Base-by-base conservation (phyloP, 2,797 vertebrate genomes). In the Arrhamphus sclerolepis region DNA sequence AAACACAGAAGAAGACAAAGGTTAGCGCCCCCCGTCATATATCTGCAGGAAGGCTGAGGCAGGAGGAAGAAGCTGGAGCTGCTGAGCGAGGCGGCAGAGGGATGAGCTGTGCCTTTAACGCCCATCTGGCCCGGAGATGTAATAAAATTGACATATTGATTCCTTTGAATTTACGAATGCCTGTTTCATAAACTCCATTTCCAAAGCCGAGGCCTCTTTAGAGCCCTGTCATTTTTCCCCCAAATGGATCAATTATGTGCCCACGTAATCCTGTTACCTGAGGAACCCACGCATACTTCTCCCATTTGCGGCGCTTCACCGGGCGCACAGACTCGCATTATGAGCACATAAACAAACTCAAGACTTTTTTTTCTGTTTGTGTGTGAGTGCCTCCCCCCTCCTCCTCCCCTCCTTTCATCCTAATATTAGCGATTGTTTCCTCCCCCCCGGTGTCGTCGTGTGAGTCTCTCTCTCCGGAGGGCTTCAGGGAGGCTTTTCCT, bases 141-240 rank as follows among this genome's bases (percentile, higher is more conserved):
- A 97, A 97, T 97, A 98, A 98, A 98, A 98, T 96, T 98, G 96
- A 98, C 96, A 95, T 98, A 98, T 98, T 96, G 97, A 99, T 98
- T 98, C 94, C 94, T 97, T 95, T 95, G 95, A 97, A 99, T 97
- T 97, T 98, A 96, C 95, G 95, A 97, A 97, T 94, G 97, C 94
- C 95, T 96, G 95, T 97, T 98, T 98, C 96, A 98, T 99, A 97
- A 97, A 97, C 95, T 97, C 95, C 94, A 90, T 96, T 95, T 95
- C 95, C 93, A 92, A 94, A 96, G 95, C 94, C 92, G 93, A 90
- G 93, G 93, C 94, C 94, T 96, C 95, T 96, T 97, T 95, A 95
- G 94, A 96, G 94, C 74, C 78, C 94, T 94, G 95, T 96, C 95
- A 96, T 96, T 95, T 94, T 94, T 91, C 94, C 94, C 94, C 94